phyloP scores from a whole-genome alignment of 2,113 vertebrate genomes.

The Hystrix cristata region DNA sequence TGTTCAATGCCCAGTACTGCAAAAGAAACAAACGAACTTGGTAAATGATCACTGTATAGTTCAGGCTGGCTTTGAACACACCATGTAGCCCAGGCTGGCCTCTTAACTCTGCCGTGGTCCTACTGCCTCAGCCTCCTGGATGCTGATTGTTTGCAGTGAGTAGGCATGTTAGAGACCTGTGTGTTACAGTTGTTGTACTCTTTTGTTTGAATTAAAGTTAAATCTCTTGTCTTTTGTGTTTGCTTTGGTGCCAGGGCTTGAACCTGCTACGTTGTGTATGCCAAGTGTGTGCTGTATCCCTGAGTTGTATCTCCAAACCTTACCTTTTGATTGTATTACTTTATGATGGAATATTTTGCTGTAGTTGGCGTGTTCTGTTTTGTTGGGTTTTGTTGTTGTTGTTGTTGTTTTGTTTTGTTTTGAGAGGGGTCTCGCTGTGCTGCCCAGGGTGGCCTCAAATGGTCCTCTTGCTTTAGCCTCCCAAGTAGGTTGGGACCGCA shows the following conservation, averaged over 20 bases:
- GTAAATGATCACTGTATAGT: neutral
- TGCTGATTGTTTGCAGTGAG: neutral
- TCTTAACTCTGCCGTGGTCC: neutral
- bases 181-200: neutral
- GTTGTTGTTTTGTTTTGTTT: neutral
- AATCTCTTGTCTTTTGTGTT: neutral
- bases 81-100: neutral
- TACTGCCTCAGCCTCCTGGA: neutral
- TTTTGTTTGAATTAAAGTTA: constrained; percentile 24
- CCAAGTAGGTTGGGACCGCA: neutral
- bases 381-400: neutral
- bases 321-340: constrained; percentile 17
- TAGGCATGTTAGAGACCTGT: neutral
- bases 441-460: neutral
- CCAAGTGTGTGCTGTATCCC: neutral
- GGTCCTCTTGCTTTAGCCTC: neutral
- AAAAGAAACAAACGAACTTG: neutral
- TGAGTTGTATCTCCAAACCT: neutral
- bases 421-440: neutral
- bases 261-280: neutral
- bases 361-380: neutral
- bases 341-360: constrained; percentile 32
- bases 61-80: no score
- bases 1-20: neutral
- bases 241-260: neutral